These are phyloP conservation scores for Lithobius niger DNA, from an alignment of 1,140 invertebrate genomes.

Conservation along the genomic window DNA sequence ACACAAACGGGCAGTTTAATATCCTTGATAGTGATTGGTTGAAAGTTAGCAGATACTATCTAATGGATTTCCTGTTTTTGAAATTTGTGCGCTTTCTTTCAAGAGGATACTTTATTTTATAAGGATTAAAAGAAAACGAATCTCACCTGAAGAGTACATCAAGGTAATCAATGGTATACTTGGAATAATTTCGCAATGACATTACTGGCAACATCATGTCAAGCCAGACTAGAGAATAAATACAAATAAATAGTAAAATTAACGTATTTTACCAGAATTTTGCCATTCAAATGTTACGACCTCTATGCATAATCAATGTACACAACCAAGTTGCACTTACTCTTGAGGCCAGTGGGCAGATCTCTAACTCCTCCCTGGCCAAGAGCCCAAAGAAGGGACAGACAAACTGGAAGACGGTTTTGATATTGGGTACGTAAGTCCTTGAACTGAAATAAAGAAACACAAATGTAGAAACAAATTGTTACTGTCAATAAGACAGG, in stretches of 20 bases:
- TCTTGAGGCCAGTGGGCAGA: conserved; percentile 53
- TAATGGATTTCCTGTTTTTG: too few relatives aligned
- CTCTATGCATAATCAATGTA: too few relatives aligned
- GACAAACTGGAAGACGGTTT: conserved; percentile 57
- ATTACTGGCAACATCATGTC: conserved; percentile 62
- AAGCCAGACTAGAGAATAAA: conserved; percentile 63
- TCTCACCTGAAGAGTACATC: conserved; percentile 39
- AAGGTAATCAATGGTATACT: conserved; percentile 52
- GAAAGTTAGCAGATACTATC: too few relatives aligned
- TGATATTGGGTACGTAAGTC: conserved; percentile 35
- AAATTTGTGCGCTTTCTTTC: too few relatives aligned
- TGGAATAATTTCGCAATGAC: conserved; percentile 53
- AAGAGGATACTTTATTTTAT: too few relatives aligned
- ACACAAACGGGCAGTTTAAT: too few relatives aligned
- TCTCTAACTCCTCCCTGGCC: conserved; percentile 56
- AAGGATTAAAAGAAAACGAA: too few relatives aligned
- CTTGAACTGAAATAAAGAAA: not conserved
- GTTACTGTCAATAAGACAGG: too few relatives aligned
- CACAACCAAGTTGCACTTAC: too few relatives aligned
- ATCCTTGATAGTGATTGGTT: too few relatives aligned
- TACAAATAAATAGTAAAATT: too few relatives aligned
- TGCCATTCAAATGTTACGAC: too few relatives aligned
- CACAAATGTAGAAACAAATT: not conserved
- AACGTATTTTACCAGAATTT: conserved; percentile 8
- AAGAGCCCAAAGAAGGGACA: conserved; percentile 61